These are phyloP conservation scores for Drosophila varians DNA, from an alignment of 1,140 invertebrate genomes.

Conservation along the genomic window DNA sequence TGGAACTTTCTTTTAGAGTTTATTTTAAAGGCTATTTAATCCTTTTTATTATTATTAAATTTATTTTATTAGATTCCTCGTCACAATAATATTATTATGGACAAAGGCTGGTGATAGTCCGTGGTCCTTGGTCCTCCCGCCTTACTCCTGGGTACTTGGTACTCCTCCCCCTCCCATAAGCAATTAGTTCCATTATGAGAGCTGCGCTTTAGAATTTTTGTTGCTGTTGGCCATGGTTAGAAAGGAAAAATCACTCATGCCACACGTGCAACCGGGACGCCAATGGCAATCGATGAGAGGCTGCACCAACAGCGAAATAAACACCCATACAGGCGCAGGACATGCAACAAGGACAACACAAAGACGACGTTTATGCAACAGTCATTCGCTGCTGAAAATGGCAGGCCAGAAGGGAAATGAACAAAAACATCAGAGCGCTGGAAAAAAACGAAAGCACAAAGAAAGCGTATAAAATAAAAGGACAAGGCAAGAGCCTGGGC, in stretches of 20 bases:
- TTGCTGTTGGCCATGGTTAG: neutral
- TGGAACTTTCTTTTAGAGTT: neutral
- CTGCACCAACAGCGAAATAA: conserved; percentile 64
- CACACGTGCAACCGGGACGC: conserved; percentile 48
- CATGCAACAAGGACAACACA: conserved; percentile 67
- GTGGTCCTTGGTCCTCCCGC: too few relatives aligned
- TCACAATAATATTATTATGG: too few relatives aligned
- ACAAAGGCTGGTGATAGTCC: too few relatives aligned
- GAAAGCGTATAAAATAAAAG: neutral
- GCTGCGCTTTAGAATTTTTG: too few relatives aligned
- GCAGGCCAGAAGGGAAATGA: conserved; percentile 47
- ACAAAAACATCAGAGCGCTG: conserved; percentile 7
- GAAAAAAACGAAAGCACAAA: conserved; percentile 2
- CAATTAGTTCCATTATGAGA: conserved; percentile 40
- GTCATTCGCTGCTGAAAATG: conserved; percentile 73
- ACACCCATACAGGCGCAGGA: conserved; percentile 4
- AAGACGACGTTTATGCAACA: conserved; percentile 80
- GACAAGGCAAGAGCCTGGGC: neutral
- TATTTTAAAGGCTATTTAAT: neutral
- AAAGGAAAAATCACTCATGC: conserved; percentile 23
- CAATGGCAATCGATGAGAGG: conserved; percentile 68
- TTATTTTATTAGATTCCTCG: too few relatives aligned
- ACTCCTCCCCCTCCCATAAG: neutral
- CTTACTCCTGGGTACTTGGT: too few relatives aligned
- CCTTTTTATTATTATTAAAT: too few relatives aligned